Evolutionary conservation across 2,888 invertebrate genomes (phyloP), one percentile per base, ranked within the genome.

Genomic region (Theretra japonica): DNA sequence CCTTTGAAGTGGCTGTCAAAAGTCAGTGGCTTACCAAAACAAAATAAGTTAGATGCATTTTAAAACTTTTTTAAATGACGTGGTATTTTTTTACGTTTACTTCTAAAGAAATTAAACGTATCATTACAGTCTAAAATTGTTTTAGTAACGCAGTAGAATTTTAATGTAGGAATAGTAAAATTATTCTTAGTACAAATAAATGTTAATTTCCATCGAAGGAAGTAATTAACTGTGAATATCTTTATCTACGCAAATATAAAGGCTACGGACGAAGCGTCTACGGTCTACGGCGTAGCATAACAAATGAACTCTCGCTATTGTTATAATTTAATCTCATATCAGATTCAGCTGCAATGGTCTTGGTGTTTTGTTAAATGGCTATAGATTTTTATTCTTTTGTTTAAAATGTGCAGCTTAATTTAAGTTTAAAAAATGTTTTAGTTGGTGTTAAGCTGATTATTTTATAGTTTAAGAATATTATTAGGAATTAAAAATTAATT

Each of bases 261-360:
- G 48, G 76, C 73, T 73, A 65, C 65, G 65, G 48, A 72, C 83
- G 90, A 73, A 86, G 87, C 80, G 86, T 83, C 89, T 83, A 77
- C 79, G 79, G 86, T 82, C 90, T 84, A 82, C 81, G 80, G 72
- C 90, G 89, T 80, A 78, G 79, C 81, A 78, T 81, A 78, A 77
- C 75, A 82, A 80, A 79, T 79, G 75, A 80, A 74, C 75, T 65
- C 72, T 41, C 17, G 77, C 70, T 70, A 68, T 70, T 73, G 73
- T 75, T 75, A 75, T 75, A 79, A 80, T 41, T 80, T 80, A 79
- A 77, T 79, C 74, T 74, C 70, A 70, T 21, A 59, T 71, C 73
- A 75, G 77, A 76, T 79, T 77, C 77, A 76, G 72, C 69, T 56
- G 59, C 56, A 72, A 59, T 59, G 58, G 21, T 72, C 68, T 68